These are phyloP conservation scores for Corythoichthys haematopterus DNA, from an alignment of 2,113 vertebrate species.

Conservation along the genomic window DNA sequence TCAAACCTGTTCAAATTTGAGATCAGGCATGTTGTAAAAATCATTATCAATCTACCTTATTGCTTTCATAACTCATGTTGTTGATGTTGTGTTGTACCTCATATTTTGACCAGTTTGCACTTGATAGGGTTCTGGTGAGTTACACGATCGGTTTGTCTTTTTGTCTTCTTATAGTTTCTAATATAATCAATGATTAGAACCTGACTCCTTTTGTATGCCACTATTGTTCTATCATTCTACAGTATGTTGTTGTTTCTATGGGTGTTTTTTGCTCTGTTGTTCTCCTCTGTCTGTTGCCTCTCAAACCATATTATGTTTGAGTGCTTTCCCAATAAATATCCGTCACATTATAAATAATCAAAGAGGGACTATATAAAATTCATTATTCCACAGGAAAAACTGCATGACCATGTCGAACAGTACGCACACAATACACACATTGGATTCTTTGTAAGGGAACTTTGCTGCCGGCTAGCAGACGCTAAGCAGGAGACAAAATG, in stretches of 20 bases:
- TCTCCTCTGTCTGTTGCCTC: background rate
- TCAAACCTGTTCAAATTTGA: too few relatives aligned
- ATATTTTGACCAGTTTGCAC: too few relatives aligned
- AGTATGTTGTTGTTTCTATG: background rate
- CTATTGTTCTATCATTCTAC: too few relatives aligned
- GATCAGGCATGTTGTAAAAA: too few relatives aligned
- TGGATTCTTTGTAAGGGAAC: constrained; percentile 11
- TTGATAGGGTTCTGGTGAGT: too few relatives aligned
- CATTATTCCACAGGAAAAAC: constrained; percentile 14
- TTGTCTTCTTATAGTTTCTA: too few relatives aligned
- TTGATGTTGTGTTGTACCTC: too few relatives aligned
- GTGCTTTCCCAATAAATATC: background rate
- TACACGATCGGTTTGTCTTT: too few relatives aligned
- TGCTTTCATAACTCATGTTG: too few relatives aligned
- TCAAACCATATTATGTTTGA: background rate
- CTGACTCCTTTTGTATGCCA: too few relatives aligned
- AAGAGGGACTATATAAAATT: background rate
- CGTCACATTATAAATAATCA: background rate
- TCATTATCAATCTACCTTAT: too few relatives aligned
- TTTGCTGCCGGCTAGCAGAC: constrained; percentile 31
- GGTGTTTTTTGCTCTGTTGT: background rate
- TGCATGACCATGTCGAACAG: background rate
- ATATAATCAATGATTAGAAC: too few relatives aligned
- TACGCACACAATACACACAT: background rate
- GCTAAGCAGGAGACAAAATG: constrained; percentile 63